Conservation (phyloP, 2,888 invertebrate genomes). For the Diplazon laetatorius region DNA sequence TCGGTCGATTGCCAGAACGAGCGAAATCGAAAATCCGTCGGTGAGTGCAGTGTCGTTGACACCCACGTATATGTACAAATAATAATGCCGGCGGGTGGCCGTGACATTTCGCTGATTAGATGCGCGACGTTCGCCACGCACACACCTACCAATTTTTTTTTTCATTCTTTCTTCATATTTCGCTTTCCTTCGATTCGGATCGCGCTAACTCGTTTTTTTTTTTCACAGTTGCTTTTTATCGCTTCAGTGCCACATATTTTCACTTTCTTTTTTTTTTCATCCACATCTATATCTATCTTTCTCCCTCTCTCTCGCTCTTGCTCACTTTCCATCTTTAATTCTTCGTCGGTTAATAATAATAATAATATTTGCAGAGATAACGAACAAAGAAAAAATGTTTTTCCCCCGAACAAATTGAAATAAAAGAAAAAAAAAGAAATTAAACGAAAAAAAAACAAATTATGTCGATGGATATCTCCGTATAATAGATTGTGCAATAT, state of each 20-base stretch:
- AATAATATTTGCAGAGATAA: slow-evolving; percentile 2
- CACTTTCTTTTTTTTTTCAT: background rate
- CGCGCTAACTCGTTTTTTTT: slow-evolving; percentile 30
- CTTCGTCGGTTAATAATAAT: slow-evolving; percentile 5
- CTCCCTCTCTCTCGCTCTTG: background rate
- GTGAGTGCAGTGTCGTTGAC: slow-evolving; percentile 56
- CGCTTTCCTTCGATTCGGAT: background rate
- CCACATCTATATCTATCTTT: background rate
- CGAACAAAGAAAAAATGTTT: background rate
- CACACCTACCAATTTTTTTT: slow-evolving; percentile 23
- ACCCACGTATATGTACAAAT: slow-evolving; percentile 28
- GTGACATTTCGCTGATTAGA: slow-evolving; percentile 59
- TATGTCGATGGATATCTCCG: background rate
- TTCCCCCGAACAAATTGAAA: slow-evolving; percentile 36
- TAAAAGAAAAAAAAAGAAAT: slow-evolving; percentile 14
- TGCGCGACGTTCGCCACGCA: slow-evolving; percentile 36
- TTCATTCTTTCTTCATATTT: too few species aligned
- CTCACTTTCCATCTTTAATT: background rate
- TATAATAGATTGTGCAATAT: slow-evolving; percentile 15
- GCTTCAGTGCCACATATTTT: background rate
- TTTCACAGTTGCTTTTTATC: slow-evolving; percentile 19
- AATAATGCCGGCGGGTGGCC: slow-evolving; percentile 18
- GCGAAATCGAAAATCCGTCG: slow-evolving; percentile 40
- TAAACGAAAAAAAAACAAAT: slow-evolving; percentile 2
- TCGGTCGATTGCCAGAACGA: slow-evolving; percentile 53